Conservation (phyloP, 2,113 vertebrate species). For the Trematocara unimaculatum region DNA sequence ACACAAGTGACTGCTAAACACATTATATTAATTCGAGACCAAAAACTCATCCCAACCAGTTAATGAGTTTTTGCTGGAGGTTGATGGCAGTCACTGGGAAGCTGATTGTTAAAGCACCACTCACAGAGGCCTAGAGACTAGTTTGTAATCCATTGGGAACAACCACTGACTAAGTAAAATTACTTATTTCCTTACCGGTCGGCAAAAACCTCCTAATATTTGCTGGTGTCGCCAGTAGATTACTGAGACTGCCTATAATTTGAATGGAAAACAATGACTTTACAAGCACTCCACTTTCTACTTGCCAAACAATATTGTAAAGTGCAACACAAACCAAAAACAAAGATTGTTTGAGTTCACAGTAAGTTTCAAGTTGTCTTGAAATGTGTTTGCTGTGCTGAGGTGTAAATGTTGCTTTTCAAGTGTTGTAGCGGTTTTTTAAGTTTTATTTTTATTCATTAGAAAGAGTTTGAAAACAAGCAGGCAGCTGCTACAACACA, state of each 20-base stretch:
- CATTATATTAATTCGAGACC: neutral
- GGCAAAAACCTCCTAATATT: neutral
- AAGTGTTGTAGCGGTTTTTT: neutral
- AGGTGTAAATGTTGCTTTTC: neutral
- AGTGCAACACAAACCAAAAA: neutral
- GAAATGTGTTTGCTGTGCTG: neutral
- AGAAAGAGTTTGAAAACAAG: neutral
- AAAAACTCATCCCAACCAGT: neutral
- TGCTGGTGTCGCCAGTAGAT: neutral
- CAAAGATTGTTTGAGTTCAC: neutral
- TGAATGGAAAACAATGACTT: neutral
- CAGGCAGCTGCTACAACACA: neutral
- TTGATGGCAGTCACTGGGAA: neutral
- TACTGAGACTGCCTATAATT: rapidly evolving
- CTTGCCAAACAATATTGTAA: neutral
- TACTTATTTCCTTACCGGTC: neutral
- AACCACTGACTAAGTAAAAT: neutral
- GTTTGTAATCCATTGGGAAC: neutral
- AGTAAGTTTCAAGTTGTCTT: neutral
- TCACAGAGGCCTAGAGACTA: neutral
- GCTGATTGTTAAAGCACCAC: neutral
- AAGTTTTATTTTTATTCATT: neutral
- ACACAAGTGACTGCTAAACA: neutral
- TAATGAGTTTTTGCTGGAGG: neutral
- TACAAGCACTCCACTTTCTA: neutral